phyloP scores from a whole-genome alignment of 1,140 invertebrate species.

The Leucophenga varia region DNA sequence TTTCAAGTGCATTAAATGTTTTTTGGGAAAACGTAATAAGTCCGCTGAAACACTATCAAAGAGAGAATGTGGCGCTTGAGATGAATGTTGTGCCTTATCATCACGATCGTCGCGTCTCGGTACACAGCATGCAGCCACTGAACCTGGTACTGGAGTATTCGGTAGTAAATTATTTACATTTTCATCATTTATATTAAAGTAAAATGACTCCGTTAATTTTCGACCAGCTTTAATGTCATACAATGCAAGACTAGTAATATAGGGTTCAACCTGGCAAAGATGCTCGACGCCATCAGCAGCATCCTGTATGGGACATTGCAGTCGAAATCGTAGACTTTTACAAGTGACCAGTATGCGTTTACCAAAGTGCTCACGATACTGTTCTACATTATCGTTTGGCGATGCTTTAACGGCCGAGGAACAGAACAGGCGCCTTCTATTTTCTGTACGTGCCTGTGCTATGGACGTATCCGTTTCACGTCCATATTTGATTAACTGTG shows the following conservation, averaged over 20 bases:
- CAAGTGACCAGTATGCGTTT: conserved; percentile 80
- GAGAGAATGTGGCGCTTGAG: conserved; percentile 38
- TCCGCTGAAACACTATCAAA: conserved; percentile 44
- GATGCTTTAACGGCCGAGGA: conserved; percentile 31
- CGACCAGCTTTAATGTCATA: conserved; percentile 83
- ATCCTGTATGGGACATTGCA: conserved; percentile 74
- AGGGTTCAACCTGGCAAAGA: conserved; percentile 87
- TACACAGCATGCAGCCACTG: conserved; percentile 37
- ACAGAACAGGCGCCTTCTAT: conserved; percentile 70
- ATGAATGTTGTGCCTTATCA: conserved; percentile 13
- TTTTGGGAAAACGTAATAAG: conserved; percentile 61
- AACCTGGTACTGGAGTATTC: conserved; percentile 37
- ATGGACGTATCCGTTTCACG: conserved; percentile 87
- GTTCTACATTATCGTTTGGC: conserved; percentile 60
- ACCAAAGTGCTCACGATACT: conserved; percentile 78
- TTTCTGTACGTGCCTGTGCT: conserved; percentile 74
- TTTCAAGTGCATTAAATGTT: conserved; percentile 67
- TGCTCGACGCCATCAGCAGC: conserved; percentile 64
- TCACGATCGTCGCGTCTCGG: conserved; percentile 31
- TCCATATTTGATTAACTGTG: conserved; percentile 84
- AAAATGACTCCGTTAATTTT: conserved; percentile 92
- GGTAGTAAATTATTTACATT: conserved; percentile 64
- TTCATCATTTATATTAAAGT: conserved; percentile 83
- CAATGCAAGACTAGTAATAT: conserved; percentile 81
- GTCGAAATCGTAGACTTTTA: conserved; percentile 66